A percentile compares a stretch with the other conserved stretches of the same genome.
These are phyloP conservation scores for Coptotermes formosanus DNA, from an alignment of 1,140 invertebrate genomes.

Conservation along the genomic window DNA sequence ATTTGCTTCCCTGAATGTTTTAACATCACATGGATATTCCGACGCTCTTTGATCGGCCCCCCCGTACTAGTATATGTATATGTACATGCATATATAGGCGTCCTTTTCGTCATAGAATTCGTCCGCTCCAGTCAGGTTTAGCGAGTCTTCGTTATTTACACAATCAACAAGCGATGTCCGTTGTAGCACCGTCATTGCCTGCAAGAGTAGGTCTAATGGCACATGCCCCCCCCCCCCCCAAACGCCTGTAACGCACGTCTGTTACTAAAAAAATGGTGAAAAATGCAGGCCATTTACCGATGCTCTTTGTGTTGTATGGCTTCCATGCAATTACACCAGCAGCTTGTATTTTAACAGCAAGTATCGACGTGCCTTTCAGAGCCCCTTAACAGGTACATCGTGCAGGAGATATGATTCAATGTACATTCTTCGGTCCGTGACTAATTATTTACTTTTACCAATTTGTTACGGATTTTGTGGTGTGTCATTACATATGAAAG, in stretches of 20 bases:
- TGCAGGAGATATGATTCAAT: constrained; percentile 7
- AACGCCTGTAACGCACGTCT: not conserved
- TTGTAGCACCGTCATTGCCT: not conserved
- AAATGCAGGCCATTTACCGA: constrained; percentile 11
- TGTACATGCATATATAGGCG: not conserved
- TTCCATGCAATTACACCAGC: constrained; percentile 3
- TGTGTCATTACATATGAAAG: too few relatives aligned
- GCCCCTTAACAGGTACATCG: not conserved
- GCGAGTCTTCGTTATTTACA: constrained; percentile 16
- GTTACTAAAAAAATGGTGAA: constrained; percentile 1
- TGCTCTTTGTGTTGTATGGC: constrained; percentile 5
- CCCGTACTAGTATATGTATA: not conserved
- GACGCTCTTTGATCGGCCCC: not conserved
- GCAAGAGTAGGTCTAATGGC: not conserved
- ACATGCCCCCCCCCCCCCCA: not conserved
- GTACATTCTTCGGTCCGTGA: not conserved
- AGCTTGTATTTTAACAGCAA: not conserved
- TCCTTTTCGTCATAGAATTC: not conserved
- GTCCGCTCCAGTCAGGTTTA: not conserved
- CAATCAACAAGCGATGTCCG: constrained; percentile 3
- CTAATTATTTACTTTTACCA: not conserved
- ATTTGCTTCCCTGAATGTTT: constrained; percentile 16
- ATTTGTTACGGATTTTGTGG: not conserved
- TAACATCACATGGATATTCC: constrained; percentile 16
- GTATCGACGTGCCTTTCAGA: not conserved